Evolutionary conservation across 2,113 vertebrate genomes (phyloP).

Genomic region (Leptodactylus fuscus): DNA sequence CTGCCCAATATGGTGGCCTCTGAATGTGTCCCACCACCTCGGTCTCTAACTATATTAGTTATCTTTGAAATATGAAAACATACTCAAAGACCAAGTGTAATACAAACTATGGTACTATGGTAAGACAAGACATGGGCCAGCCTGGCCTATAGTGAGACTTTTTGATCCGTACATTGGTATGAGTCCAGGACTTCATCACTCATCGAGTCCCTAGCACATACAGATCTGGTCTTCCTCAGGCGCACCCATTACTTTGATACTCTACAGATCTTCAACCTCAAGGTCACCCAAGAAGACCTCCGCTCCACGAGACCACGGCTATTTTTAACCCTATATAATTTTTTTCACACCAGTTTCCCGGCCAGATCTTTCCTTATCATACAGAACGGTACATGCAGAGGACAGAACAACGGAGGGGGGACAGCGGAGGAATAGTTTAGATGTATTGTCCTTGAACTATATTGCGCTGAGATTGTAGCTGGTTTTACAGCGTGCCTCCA

Average conservation of each 20-base stretch:
- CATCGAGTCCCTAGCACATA: neutral
- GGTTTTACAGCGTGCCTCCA: no score
- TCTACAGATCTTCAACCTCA: neutral
- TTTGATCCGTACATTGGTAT: neutral
- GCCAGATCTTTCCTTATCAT: conserved; percentile 10
- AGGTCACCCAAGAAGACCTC: neutral
- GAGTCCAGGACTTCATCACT: neutral
- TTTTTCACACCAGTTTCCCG: neutral
- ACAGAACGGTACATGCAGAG: neutral
- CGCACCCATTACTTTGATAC: conserved; percentile 14
- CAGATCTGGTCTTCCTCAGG: conserved; percentile 26
- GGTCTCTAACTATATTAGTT: no score
- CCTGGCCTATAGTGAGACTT: neutral
- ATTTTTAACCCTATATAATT: conserved; percentile 5
- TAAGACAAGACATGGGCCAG: no score
- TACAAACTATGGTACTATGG: no score
- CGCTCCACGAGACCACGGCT: neutral
- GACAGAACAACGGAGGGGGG: neutral
- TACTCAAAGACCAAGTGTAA: no score
- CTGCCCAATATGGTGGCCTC: no score
- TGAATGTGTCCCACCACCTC: no score
- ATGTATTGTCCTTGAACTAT: neutral
- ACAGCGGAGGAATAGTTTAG: no score
- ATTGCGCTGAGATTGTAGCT: no score
- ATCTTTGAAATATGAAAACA: no score